Conservation (phyloP, 2,797 vertebrate species). For the Cyprinella venusta region DNA sequence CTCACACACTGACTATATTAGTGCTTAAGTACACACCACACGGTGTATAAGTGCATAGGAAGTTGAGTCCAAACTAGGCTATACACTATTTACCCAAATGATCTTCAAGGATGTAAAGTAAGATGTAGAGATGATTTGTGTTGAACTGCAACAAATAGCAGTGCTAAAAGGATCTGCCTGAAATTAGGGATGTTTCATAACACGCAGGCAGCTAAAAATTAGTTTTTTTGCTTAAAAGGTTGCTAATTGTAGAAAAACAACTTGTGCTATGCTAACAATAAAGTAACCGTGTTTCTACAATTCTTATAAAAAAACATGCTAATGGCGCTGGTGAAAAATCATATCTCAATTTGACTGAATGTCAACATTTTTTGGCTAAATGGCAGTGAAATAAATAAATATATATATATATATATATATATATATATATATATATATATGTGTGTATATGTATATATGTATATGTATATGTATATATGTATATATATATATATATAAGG, state of each 20-base stretch:
- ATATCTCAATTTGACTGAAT: no score
- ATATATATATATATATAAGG: not conserved
- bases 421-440: not conserved
- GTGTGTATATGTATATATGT: rapidly evolving
- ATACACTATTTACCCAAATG: not conserved
- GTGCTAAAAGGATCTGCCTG: not conserved
- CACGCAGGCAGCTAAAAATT: not conserved
- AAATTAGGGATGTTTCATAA: not conserved
- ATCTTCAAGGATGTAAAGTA: not conserved
- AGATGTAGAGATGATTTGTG: not conserved
- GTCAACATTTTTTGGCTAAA: no score
- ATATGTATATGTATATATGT: no score
- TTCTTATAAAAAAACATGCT: not conserved
- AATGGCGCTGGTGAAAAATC: no score
- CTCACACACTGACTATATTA: no score
- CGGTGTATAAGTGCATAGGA: no score
- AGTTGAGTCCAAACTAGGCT: no score
- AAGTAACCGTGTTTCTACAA: no score
- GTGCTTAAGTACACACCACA: no score
- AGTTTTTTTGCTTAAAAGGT: not conserved
- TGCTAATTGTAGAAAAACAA: not conserved
- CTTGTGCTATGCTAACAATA: no score
- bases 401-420: no score
- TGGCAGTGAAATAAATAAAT: no score
- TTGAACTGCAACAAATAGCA: not conserved